Base-by-base conservation (phyloP, 2,113 vertebrate genomes). In the Ciconia stormi region DNA sequence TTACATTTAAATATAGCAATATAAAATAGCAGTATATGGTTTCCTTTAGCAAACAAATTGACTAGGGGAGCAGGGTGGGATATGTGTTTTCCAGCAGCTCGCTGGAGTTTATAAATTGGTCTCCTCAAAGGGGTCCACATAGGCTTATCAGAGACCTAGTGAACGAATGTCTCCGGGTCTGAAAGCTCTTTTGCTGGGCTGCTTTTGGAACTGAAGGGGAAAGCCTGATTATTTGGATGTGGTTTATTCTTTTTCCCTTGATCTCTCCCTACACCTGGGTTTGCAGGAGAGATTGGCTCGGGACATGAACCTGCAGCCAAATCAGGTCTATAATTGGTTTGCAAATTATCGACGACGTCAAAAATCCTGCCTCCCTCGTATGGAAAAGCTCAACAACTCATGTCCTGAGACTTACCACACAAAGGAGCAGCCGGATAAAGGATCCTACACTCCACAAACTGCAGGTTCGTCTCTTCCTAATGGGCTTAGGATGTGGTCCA, bases 261-360 rank as follows among this genome's bases (percentile, higher is more conserved):
- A 38, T 85, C 22, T 80, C 38, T 87, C 58, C 36, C 26, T 76
- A 8, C 1, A 1, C 20, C 49, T 79, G 47, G 21, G 30, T 93
- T 92, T 89, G 55, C 95, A 98, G 98, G 97, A 98, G 38, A 25
- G 4, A 8, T 81, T 98, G 90, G 97, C 97, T 61, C 70, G 1
- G 16, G 93, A 95, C 38, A 69, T 66, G 10, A 94, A 93, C 61
- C 81, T 98, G 82, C 95, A 92, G 32, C 66, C 63, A 16, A 44
- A 65, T 52, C 98, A 98, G 79, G 56, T 98, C 59, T 98, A 97
- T 91, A 98, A 97, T 5, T 98, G 98, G 98, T 98, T 98, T 87
- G 96, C 98, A 76, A 98, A 98, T 69, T 97, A 98, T 42, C 97
- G 96, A 16, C 82, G 95, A 20, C 96, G 96, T 27, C 95, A 89